phyloP scores from a whole-genome alignment of 2,113 vertebrate species.

The Fulica atra region DNA sequence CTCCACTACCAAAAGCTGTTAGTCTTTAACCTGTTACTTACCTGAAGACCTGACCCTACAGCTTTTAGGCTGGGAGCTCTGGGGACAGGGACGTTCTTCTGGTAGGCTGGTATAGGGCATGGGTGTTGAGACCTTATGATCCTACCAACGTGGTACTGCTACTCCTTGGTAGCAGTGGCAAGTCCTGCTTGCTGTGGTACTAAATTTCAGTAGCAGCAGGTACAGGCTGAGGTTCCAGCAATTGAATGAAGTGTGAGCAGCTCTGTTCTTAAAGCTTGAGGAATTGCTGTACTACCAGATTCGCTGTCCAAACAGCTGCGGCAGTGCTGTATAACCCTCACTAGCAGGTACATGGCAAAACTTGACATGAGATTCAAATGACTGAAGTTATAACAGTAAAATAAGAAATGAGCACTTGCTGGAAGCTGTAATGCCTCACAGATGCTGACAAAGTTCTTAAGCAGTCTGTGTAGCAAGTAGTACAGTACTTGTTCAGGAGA shows the following conservation, averaged over 20 bases:
- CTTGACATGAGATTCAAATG: neutral
- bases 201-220: neutral
- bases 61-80: neutral
- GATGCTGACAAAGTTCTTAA: neutral
- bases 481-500: neutral
- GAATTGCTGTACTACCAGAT: fast-evolving
- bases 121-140: fast-evolving
- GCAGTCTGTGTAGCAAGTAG: neutral
- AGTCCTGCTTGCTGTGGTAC: neutral
- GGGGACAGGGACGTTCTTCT: neutral
- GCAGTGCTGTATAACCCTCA: neutral
- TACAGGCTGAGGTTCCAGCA: neutral
- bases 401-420: neutral
- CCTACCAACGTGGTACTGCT: fast-evolving
- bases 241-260: neutral
- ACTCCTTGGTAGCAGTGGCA: fast-evolving
- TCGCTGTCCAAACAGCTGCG: neutral
- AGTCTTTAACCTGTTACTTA: neutral
- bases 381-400: neutral
- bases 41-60: neutral
- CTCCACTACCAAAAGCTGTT: neutral
- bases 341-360: fast-evolving
- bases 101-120: neutral
- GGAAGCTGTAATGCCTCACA: neutral
- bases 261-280: neutral